These are phyloP conservation scores for Diarsia brunnea DNA, from an alignment of 2,888 invertebrate species.

Conservation along the genomic window DNA sequence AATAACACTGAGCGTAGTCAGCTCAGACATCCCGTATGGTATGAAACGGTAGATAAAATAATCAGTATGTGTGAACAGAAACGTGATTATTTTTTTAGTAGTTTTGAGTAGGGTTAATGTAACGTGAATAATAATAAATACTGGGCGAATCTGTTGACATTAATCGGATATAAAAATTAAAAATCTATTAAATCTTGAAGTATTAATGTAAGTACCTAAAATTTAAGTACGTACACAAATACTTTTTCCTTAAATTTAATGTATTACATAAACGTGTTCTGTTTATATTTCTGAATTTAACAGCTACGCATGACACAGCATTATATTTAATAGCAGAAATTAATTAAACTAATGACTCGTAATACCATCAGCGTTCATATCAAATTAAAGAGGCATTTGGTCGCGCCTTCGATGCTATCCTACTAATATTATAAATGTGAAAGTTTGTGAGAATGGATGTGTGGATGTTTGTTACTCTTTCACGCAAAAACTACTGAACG, in stretches of 20 bases:
- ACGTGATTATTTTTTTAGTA: background rate
- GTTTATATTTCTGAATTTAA: background rate
- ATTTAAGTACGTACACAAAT: no score
- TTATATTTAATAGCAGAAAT: conserved; percentile 21
- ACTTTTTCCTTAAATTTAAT: background rate
- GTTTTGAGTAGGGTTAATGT: background rate
- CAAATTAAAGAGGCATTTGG: conserved; percentile 28
- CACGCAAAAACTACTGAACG: no score
- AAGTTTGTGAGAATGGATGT: no score
- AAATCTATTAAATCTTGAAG: background rate
- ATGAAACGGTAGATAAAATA: background rate
- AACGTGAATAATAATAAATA: background rate
- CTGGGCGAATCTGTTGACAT: background rate
- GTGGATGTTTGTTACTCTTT: no score
- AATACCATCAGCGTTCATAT: conserved; percentile 31
- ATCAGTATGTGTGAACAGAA: no score
- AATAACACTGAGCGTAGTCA: background rate
- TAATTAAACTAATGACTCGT: conserved; percentile 34
- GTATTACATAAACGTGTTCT: background rate
- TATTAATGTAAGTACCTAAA: background rate
- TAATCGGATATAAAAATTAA: background rate
- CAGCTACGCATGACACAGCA: conserved; percentile 5
- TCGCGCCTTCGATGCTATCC: conserved; percentile 18
- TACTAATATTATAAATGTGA: no score
- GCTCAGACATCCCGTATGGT: background rate